A percentile compares a stretch with the other conserved stretches of the same genome.
phyloP scores from a whole-genome alignment of 2,113 vertebrate genomes.

The Leiothrix lutea region DNA sequence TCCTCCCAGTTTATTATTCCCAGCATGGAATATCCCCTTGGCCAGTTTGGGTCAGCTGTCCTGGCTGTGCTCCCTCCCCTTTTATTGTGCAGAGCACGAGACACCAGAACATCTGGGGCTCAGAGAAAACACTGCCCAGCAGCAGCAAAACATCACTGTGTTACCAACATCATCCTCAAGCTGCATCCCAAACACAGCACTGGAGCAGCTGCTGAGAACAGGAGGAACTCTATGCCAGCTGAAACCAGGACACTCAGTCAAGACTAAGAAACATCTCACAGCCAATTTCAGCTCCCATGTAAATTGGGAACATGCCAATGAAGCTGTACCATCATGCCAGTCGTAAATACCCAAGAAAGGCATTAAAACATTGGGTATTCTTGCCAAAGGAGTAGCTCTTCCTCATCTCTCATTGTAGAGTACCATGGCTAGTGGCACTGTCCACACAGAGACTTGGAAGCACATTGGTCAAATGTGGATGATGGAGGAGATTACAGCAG shows the following conservation, averaged over 20 bases:
- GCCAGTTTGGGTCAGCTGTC: not conserved
- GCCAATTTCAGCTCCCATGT: not conserved
- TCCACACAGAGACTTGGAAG: not conserved
- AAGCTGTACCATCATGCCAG: not conserved
- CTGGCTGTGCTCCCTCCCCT: not conserved
- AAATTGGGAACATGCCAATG: not conserved
- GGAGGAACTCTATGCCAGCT: not conserved
- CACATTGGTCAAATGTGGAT: not conserved
- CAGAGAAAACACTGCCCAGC: not conserved
- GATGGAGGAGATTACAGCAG: not conserved
- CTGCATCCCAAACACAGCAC: not conserved
- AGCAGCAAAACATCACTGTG: not conserved
- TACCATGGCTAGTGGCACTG: not conserved
- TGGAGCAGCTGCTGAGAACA: not conserved
- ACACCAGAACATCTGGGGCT: not conserved
- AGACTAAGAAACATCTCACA: not conserved
- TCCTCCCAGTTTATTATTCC: not conserved
- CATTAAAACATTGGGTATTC: not conserved
- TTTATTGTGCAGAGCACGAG: accelerated
- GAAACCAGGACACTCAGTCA: not conserved
- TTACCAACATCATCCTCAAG: not conserved
- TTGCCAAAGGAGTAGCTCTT: not conserved
- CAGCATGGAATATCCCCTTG: not conserved
- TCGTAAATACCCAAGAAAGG: not conserved
- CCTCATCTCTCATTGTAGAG: not conserved